A percentile compares a stretch with the other conserved stretches of the same genome.
Evolutionary conservation across 1,140 invertebrate genomes (phyloP).

Genomic region (Dysdera silvatica): DNA sequence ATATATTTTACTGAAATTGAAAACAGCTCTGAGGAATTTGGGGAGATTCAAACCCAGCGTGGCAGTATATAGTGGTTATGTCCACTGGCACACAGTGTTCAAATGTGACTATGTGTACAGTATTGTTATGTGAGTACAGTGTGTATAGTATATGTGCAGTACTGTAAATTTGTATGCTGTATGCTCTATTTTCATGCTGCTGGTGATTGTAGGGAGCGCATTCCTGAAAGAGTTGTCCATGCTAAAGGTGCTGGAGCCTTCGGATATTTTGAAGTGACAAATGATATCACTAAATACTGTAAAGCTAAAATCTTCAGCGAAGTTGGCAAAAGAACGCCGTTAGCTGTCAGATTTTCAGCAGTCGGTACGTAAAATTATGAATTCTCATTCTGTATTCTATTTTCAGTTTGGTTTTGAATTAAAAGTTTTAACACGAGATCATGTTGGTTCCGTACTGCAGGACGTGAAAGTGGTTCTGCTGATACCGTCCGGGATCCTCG

Average conservation of each 20-base stretch:
- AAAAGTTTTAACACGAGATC: neutral
- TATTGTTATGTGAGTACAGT: too few species aligned
- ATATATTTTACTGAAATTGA: too few species aligned
- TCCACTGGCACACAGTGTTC: too few species aligned
- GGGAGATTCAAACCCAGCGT: too few species aligned
- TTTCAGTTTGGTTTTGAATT: neutral
- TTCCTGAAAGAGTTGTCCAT: conserved; percentile 94
- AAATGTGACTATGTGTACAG: too few species aligned
- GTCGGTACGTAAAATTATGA: conserved; percentile 49
- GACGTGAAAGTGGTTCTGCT: conserved; percentile 80
- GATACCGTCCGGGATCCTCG: conserved; percentile 81
- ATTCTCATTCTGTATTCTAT: neutral
- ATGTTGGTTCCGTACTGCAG: conserved; percentile 39
- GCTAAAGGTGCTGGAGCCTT: conserved; percentile 95
- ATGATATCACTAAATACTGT: conserved; percentile 76
- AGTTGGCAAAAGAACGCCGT: conserved; percentile 74
- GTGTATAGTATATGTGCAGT: too few species aligned
- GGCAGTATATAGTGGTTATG: too few species aligned
- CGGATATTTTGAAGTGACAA: conserved; percentile 91
- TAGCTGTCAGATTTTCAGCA: conserved; percentile 74
- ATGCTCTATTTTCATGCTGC: too few species aligned
- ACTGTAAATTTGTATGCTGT: too few species aligned
- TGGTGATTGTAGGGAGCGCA: conserved; percentile 66
- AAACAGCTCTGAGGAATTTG: too few species aligned
- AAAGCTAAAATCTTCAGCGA: conserved; percentile 73